A percentile compares a stretch with the other conserved stretches of the same genome.
phyloP scores from a whole-genome alignment of 2,888 invertebrate species.

The Chrysina gloriosa region DNA sequence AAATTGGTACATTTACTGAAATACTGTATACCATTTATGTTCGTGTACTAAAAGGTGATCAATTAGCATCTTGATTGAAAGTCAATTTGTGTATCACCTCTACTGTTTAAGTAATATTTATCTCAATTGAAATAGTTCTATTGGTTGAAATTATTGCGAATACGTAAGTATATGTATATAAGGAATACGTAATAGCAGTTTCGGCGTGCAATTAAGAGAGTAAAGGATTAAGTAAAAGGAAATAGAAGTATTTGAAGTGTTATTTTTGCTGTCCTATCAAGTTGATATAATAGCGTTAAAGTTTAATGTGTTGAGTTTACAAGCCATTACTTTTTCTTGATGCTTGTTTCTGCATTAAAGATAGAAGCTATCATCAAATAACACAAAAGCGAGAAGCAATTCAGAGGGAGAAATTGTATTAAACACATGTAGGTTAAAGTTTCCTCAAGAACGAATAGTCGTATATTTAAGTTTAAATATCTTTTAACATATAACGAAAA shows the following conservation, averaged over 20 bases:
- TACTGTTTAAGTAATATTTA: no score
- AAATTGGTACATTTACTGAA: not conserved
- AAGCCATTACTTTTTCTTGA: slow-evolving; percentile 19
- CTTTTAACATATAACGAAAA: no score
- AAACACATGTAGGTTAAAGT: not conserved
- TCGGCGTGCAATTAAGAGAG: not conserved
- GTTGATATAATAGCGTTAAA: slow-evolving; percentile 24
- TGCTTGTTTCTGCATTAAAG: slow-evolving; percentile 17
- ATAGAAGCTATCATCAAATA: slow-evolving; percentile 13
- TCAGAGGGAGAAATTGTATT: not conserved
- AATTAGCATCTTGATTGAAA: no score
- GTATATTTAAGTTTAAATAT: no score
- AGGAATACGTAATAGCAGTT: no score
- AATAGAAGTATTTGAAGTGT: slow-evolving; percentile 24
- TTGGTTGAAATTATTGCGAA: no score
- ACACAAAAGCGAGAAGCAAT: slow-evolving; percentile 9
- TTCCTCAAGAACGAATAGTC: no score
- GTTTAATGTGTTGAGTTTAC: slow-evolving; percentile 25
- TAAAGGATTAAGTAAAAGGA: not conserved
- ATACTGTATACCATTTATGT: no score
- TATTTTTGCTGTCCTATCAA: slow-evolving; percentile 3
- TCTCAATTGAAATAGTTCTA: no score
- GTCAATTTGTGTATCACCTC: no score
- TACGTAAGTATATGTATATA: no score
- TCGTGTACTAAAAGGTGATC: no score